A percentile compares a stretch with the other conserved stretches of the same genome.
These are phyloP conservation scores for Anoplolepis gracilipes DNA, from an alignment of 1,140 invertebrate species.

Conservation along the genomic window DNA sequence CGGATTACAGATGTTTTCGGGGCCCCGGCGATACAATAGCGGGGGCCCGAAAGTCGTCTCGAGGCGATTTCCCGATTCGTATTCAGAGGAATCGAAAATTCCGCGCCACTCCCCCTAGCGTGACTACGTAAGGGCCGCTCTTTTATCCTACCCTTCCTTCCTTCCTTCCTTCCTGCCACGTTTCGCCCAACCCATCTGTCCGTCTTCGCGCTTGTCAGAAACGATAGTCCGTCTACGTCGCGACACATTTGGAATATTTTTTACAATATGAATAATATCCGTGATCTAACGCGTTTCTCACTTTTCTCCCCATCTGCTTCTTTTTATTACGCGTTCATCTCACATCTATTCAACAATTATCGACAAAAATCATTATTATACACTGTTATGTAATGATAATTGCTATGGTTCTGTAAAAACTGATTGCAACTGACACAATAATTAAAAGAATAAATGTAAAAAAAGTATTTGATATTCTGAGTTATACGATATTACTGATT, in stretches of 20 bases:
- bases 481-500: background rate
- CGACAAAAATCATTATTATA: background rate
- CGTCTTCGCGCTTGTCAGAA: constrained; percentile 40
- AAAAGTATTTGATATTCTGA: too few species aligned
- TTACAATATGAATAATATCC: constrained; percentile 78
- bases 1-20: constrained; percentile 85
- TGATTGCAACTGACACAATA: background rate
- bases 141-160: constrained; percentile 22
- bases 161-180: background rate
- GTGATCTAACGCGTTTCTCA: constrained; percentile 74
- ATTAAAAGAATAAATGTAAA: background rate
- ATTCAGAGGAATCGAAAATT: constrained; percentile 61
- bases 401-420: background rate
- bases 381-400: background rate
- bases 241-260: constrained; percentile 68
- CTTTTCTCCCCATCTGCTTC: constrained; percentile 48
- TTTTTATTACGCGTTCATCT: constrained; percentile 30
- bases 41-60: constrained; percentile 69
- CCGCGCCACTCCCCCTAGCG: constrained; percentile 1
- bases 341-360: background rate
- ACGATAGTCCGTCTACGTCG: constrained; percentile 52
- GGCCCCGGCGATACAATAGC: constrained; percentile 67
- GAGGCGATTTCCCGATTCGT: constrained; percentile 72
- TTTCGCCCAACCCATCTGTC: constrained; percentile 29
- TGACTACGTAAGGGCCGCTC: background rate